Base-by-base conservation (phyloP, 2,888 invertebrate genomes). In the Drosophila histrio region DNA sequence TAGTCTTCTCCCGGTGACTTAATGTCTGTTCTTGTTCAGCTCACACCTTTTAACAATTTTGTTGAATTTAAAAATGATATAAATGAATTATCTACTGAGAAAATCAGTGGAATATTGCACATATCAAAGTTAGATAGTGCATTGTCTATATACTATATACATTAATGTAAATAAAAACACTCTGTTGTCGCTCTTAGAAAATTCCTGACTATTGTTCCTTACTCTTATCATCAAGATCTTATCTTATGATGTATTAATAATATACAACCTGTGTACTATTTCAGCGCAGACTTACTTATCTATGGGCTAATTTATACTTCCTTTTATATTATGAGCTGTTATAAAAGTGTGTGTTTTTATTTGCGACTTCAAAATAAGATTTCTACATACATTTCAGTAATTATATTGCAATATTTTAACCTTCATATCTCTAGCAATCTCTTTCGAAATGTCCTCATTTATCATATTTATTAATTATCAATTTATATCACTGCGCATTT, bases 401-500 rank as follows among this genome's bases (percentile, higher is more conserved):
- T 11, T 17, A 30, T 19, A 46, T 30, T 15, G 0, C 7, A 17
- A 28, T n/a, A 11, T n/a, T 28, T 28, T 34, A 24, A 28, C 15
- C 24, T 22, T 24, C 6, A 19, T 30, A 30, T 50, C 46, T 44
- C 15, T 2, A 30, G 24, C 13, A 38, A 38, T 49, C 32, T 24
- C 4, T 8, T 34, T 34, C 7, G 5, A n/a, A 24, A 36, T 46
- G 56, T n/a, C 28, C 38, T 46, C 38, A 26, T 38, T 49, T 43
- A 49, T 34, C 34, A 11, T 47, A 32, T 49, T 26, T 38, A 39
- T 24, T 38, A 28, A 9, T 41, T 32, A 22, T 39, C 6, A 32
- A 43, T 19, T 15, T 52, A 44, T 43, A 30, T 30, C 49, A 44
- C 50, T 67, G 67, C 68, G 67, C 61, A 61, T 24, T 66, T 65